Evolutionary conservation across 2,113 vertebrate genomes (phyloP).

Genomic region (Oreochromis tanganicae): DNA sequence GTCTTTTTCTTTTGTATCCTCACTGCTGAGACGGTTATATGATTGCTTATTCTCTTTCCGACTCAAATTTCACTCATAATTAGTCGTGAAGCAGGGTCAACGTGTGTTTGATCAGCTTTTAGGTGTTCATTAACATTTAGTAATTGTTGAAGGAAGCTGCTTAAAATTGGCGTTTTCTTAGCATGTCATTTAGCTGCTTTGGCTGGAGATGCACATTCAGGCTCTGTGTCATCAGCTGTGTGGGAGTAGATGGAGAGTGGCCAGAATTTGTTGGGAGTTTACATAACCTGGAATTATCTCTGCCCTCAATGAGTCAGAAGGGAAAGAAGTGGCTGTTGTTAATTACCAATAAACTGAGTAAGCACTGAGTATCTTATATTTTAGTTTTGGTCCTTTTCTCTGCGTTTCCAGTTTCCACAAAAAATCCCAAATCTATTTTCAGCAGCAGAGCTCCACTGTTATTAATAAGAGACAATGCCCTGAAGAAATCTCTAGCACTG

Average conservation of each 20-base stretch:
- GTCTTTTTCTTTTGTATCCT: neutral
- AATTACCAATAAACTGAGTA: conserved; percentile 2
- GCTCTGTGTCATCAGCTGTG: conserved; percentile 3
- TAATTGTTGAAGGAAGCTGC: neutral
- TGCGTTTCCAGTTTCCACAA: neutral
- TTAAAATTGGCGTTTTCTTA: neutral
- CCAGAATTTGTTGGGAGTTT: conserved; percentile 29
- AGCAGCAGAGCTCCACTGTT: neutral
- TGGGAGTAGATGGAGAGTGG: conserved; percentile 21
- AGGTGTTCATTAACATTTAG: neutral
- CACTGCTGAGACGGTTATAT: neutral
- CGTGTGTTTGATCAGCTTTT: neutral
- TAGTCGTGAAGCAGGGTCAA: neutral
- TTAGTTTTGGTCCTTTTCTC: neutral
- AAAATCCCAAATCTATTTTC: neutral
- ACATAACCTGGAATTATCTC: conserved; percentile 41
- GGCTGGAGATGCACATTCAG: neutral
- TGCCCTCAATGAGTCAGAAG: conserved; percentile 24
- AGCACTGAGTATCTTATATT: neutral
- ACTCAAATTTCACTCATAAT: neutral
- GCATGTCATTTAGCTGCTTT: neutral
- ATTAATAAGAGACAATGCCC: neutral
- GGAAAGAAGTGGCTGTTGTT: conserved; percentile 7
- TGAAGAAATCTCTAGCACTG: neutral
- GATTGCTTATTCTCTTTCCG: neutral